Conservation (phyloP, 2,888 invertebrate genomes). For the Agrochola litura region DNA sequence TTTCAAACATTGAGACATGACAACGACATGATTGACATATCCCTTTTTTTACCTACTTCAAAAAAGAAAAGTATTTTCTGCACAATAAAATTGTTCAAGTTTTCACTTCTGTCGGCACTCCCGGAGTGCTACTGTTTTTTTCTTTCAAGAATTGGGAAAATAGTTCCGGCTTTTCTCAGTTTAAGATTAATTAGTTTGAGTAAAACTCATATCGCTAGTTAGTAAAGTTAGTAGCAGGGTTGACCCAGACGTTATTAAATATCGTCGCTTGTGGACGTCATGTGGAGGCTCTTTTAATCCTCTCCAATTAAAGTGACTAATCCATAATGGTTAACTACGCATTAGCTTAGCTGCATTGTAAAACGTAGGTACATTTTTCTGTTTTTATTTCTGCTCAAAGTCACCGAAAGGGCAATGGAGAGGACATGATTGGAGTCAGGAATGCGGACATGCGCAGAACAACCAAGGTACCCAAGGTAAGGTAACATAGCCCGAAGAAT, state of each 20-base stretch:
- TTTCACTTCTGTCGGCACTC: no score
- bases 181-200: no score
- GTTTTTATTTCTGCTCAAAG: neutral
- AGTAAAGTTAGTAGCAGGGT: neutral
- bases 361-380: neutral
- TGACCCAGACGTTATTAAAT: neutral
- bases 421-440: no score
- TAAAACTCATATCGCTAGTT: neutral
- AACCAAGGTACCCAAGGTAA: neutral
- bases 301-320: conserved; percentile 7
- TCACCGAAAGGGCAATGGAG: neutral
- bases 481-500: no score
- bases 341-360: neutral
- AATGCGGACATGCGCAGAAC: neutral
- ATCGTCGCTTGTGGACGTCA: neutral
- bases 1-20: no score
- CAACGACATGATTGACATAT: no score
- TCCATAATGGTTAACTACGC: neutral
- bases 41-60: no score
- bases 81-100: no score
- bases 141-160: neutral
- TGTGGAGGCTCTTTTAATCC: conserved; percentile 5
- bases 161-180: neutral
- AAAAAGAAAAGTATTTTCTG: no score
- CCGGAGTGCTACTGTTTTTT: no score